These are phyloP conservation scores for Cyphomyrmex costatus DNA, from an alignment of 1,140 invertebrate species.

Conservation along the genomic window DNA sequence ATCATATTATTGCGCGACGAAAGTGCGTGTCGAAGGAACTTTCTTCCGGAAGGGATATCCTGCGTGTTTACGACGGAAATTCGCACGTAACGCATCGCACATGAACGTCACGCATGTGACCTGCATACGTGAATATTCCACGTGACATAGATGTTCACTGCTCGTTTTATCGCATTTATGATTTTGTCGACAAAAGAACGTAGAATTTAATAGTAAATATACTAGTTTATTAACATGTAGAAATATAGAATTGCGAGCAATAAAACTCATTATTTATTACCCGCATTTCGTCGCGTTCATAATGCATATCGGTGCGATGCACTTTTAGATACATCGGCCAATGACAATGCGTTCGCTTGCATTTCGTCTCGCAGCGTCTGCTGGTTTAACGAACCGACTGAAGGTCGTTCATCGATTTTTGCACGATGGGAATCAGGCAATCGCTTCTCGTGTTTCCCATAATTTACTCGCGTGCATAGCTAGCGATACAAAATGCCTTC, in stretches of 20 bases:
- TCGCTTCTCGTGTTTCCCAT: slow-evolving; percentile 11
- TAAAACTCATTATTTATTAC: slow-evolving; percentile 41
- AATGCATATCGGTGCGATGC: slow-evolving; percentile 61
- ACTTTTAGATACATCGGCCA: slow-evolving; percentile 32
- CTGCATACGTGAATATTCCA: background rate
- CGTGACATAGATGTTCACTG: background rate
- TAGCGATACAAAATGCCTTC: slow-evolving; percentile 16
- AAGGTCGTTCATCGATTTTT: slow-evolving; percentile 73
- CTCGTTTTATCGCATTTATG: background rate
- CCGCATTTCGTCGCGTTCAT: slow-evolving; percentile 50
- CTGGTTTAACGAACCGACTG: slow-evolving; percentile 74
- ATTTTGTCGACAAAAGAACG: background rate
- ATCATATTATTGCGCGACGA: background rate
- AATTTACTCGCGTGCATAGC: slow-evolving; percentile 43
- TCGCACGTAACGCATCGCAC: slow-evolving; percentile 13
- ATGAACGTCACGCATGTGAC: background rate
- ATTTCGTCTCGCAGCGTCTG: slow-evolving; percentile 58
- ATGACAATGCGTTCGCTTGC: slow-evolving; percentile 59
- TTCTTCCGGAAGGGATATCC: slow-evolving; percentile 20
- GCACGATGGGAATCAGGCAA: slow-evolving; percentile 60
- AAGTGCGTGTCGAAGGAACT: slow-evolving; percentile 12
- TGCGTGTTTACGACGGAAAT: background rate
- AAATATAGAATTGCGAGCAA: background rate
- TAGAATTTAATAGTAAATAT: background rate
- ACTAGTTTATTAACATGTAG: background rate